A percentile compares a stretch with the other conserved stretches of the same genome.
phyloP scores from a whole-genome alignment of 2,113 vertebrate species.

The Calyptommatus sinebrachiatus region DNA sequence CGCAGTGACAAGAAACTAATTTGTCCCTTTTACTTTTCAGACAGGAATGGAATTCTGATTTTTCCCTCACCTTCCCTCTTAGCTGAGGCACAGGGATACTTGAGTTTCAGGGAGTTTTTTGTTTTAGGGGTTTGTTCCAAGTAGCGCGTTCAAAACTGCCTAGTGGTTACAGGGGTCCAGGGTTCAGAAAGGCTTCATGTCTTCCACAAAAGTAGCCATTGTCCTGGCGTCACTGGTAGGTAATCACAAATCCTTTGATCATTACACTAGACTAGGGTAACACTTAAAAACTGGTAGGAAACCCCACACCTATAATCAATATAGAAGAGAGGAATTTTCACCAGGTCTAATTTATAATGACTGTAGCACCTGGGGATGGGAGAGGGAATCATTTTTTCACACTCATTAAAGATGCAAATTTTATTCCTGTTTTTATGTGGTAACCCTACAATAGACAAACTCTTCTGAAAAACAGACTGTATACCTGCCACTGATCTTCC shows the following conservation, averaged over 20 bases:
- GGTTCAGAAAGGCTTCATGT: neutral
- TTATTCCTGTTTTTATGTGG: no score
- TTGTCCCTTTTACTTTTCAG: conserved; percentile 82
- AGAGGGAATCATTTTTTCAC: no score
- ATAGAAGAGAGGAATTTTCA: no score
- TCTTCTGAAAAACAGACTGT: neutral
- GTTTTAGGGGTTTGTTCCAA: neutral
- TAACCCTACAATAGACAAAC: neutral
- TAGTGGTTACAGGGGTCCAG: neutral
- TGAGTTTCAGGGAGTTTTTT: neutral
- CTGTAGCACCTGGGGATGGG: no score
- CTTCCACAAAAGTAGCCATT: neutral
- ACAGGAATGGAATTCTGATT: conserved; percentile 74
- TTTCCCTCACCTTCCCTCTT: conserved; percentile 37
- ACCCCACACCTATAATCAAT: no score
- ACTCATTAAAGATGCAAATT: no score
- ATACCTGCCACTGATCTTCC: neutral
- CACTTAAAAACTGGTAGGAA: no score
- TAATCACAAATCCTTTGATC: neutral
- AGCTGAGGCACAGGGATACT: conserved; percentile 31
- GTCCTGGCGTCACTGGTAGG: neutral
- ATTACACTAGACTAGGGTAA: no score
- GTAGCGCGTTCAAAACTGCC: neutral
- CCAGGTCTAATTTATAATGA: no score
- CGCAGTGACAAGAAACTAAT: conserved; percentile 79